Evolutionary conservation across 2,797 vertebrate genomes (phyloP).

Genomic region (Danio aesculapii): DNA sequence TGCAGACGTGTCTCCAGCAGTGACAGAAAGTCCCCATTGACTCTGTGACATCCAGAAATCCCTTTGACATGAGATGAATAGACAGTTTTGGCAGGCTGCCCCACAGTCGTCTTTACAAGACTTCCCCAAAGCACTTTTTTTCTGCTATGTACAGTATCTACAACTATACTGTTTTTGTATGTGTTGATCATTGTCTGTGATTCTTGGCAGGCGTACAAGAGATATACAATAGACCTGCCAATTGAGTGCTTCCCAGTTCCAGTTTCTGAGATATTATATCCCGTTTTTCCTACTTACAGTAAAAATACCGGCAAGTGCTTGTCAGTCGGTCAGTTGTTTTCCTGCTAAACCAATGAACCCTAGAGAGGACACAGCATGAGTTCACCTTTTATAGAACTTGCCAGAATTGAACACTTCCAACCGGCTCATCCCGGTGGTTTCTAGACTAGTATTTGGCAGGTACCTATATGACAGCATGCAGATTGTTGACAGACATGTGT

Average conservation of each 20-base stretch:
- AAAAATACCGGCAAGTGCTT: constrained; percentile 41
- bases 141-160: constrained; percentile 53
- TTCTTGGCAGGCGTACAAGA: constrained; percentile 52
- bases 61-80: constrained; percentile 80
- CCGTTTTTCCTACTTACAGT: constrained; percentile 46
- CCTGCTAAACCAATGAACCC: constrained; percentile 5
- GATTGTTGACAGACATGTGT: constrained; percentile 49
- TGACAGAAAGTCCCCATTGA: constrained; percentile 55
- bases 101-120: constrained; percentile 74
- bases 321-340: constrained; percentile 37
- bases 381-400: constrained; percentile 47
- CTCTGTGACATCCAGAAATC: constrained; percentile 77
- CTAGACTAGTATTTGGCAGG: constrained; percentile 54
- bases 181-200: constrained; percentile 17
- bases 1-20: constrained; percentile 29
- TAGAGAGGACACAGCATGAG: constrained; percentile 22
- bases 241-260: constrained; percentile 50
- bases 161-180: constrained; percentile 41
- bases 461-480: constrained; percentile 63
- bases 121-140: constrained; percentile 49
- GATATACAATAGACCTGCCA: constrained; percentile 53
- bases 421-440: constrained; percentile 37
- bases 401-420: constrained; percentile 31
- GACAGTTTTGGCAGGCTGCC: constrained; percentile 80
- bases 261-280: constrained; percentile 47